Base-by-base conservation (phyloP, 2,888 invertebrate species). In the Cryptophagus acutangulus region DNA sequence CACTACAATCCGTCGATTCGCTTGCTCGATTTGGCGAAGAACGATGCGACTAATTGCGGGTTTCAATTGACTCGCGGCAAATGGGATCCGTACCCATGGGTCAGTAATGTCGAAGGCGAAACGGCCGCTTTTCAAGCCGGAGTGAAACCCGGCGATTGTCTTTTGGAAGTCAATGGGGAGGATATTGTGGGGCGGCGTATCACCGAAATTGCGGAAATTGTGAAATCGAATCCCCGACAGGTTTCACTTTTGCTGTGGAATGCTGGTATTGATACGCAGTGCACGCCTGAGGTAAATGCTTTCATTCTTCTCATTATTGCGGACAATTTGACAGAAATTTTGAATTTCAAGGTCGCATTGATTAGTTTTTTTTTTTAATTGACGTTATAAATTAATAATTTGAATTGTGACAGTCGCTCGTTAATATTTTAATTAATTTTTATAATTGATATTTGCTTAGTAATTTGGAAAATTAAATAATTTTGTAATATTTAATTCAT, bases 71-170 rank as follows among this genome's bases (percentile, higher is more conserved):
- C 84, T 0, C 75, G 84, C 51, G 82, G 82, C 3, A 77, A 84
- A 43, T 87, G 85, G 85, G 87, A 87, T 66, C 86, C 86, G 0
- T 87, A 87, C 67, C 86, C 87, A 14, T 87, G 87, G 86, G 81
- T 84, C 48, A 78, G 77, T 40, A 78, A 77, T 38, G 81, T 86
- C 14, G 80, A 79, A 13, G 58, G 63, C 0, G 75, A 71, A 3
- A 79, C 82, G 1, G 71, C 80, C 39, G 85, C 86, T 0, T 76
- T 79, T 39, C 43, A 61, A 0, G 78, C 81, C 1, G 85, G 84
- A 1, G 63, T 86, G 30, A 78, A 74, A 61, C 71, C 78, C 14
- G 86, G 86, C 0, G 86, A 86, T 63, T 86, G 86, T 59, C 61
- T 87, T 47, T 69, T 86, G 43, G 81, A 81, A 66, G 66, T 69